phyloP scores from a whole-genome alignment of 2,113 vertebrate genomes.

The Menura novaehollandiae region DNA sequence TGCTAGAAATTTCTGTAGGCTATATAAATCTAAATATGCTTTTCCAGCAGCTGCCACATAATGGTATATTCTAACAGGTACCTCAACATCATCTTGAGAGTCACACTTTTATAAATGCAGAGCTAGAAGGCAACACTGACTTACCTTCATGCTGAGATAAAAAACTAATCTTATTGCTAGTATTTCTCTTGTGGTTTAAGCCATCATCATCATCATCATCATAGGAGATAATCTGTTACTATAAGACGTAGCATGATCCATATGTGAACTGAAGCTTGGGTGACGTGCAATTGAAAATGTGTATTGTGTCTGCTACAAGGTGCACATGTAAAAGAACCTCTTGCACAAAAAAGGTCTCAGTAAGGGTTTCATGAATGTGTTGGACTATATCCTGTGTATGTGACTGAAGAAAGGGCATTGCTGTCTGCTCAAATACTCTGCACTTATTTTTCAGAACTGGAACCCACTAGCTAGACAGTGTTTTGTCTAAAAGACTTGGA shows the following conservation, averaged over 20 bases:
- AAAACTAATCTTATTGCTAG: neutral
- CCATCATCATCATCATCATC: neutral
- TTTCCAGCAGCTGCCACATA: neutral
- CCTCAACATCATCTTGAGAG: neutral
- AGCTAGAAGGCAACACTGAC: neutral
- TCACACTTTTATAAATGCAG: neutral
- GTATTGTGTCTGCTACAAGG: neutral
- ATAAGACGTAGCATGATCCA: neutral
- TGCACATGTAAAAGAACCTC: neutral
- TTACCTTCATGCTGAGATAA: neutral
- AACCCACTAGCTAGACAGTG: neutral
- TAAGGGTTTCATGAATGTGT: neutral
- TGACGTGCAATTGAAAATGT: neutral
- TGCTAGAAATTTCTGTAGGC: neutral
- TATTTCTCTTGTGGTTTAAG: neutral
- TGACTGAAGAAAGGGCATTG: neutral
- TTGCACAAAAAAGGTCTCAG: neutral
- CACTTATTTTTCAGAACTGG: neutral
- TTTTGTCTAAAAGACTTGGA: neutral
- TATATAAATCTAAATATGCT: neutral
- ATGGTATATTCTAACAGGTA: neutral
- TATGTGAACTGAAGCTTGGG: neutral
- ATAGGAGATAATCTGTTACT: slow-evolving; percentile 12
- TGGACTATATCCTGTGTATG: neutral
- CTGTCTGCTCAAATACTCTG: neutral